These are phyloP conservation scores for Diaphora mendica DNA, from an alignment of 2,888 invertebrate species.

Conservation along the genomic window DNA sequence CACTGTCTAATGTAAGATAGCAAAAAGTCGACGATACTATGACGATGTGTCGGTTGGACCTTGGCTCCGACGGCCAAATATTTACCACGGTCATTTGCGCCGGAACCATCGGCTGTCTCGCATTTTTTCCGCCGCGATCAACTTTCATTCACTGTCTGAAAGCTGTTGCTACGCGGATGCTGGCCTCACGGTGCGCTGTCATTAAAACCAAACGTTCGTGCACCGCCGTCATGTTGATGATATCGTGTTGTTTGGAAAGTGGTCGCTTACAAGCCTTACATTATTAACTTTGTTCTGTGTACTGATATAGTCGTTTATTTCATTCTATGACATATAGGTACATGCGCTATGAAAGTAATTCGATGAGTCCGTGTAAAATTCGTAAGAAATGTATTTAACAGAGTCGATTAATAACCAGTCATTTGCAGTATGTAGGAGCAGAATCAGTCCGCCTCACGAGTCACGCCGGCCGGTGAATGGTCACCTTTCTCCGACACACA, in stretches of 20 bases:
- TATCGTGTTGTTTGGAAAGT: conserved; percentile 83
- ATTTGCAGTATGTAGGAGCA: conserved; percentile 72
- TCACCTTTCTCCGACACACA: conserved; percentile 86
- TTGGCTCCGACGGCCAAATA: conserved; percentile 64
- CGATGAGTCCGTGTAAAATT: conserved; percentile 10
- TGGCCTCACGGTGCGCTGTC: conserved; percentile 76
- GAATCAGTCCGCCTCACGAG: conserved; percentile 63
- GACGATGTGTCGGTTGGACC: conserved; percentile 46
- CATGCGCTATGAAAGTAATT: not conserved
- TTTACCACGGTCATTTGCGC: conserved; percentile 66
- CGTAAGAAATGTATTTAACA: conserved; percentile 35
- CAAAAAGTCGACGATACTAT: conserved; percentile 52
- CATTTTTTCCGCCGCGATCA: conserved; percentile 77
- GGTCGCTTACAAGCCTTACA: conserved; percentile 63
- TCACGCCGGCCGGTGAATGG: conserved; percentile 79
- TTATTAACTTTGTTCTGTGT: conserved; percentile 59
- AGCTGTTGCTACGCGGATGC: conserved; percentile 85
- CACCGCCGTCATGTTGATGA: conserved; percentile 80
- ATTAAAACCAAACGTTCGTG: conserved; percentile 81
- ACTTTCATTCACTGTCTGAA: conserved; percentile 84
- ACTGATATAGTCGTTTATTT: conserved; percentile 49
- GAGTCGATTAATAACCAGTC: conserved; percentile 60
- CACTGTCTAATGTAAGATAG: conserved; percentile 43
- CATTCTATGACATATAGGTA: not conserved
- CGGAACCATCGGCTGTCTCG: conserved; percentile 68